Evolutionary conservation across 2,113 vertebrate species (phyloP).

Genomic region (Halichoeres trimaculatus): DNA sequence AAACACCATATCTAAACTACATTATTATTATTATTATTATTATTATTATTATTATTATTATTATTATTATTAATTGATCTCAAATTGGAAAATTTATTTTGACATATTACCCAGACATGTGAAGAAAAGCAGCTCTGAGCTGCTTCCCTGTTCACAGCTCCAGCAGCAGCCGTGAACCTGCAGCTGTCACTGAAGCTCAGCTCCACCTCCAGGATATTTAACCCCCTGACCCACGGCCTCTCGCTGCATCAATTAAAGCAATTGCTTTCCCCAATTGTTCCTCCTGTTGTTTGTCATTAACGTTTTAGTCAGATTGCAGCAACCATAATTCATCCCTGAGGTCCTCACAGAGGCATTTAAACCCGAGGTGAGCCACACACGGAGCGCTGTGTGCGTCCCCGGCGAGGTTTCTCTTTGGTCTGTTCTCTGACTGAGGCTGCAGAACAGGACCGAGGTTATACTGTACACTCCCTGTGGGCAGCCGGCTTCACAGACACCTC

Average conservation of each 20-base stretch:
- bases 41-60: no score
- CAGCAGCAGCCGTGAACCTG: not conserved
- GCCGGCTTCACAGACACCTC: constrained; percentile 10
- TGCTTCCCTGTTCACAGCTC: not conserved
- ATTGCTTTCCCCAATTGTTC: constrained; percentile 52
- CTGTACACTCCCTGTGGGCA: constrained; percentile 9
- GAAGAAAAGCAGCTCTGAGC: not conserved
- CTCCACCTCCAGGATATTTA: constrained; percentile 11
- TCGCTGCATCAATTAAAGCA: constrained; percentile 47
- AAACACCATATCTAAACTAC: no score
- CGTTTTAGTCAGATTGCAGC: constrained; percentile 53
- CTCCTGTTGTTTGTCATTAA: constrained; percentile 34
- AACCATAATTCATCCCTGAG: constrained; percentile 38
- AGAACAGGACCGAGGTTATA: not conserved
- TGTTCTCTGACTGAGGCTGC: not conserved
- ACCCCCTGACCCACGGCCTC: constrained; percentile 15
- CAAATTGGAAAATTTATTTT: no score
- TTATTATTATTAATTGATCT: no score
- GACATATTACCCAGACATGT: not conserved
- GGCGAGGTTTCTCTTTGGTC: constrained; percentile 1
- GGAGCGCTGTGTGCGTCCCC: not conserved
- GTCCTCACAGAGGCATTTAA: constrained; percentile 14
- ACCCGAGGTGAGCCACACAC: constrained; percentile 6
- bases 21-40: no score
- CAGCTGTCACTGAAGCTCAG: not conserved